Percentiles rank a stretch among this genome's conserved stretches.
phyloP scores from a whole-genome alignment of 2,888 invertebrate genomes.

The Amiota communis region DNA sequence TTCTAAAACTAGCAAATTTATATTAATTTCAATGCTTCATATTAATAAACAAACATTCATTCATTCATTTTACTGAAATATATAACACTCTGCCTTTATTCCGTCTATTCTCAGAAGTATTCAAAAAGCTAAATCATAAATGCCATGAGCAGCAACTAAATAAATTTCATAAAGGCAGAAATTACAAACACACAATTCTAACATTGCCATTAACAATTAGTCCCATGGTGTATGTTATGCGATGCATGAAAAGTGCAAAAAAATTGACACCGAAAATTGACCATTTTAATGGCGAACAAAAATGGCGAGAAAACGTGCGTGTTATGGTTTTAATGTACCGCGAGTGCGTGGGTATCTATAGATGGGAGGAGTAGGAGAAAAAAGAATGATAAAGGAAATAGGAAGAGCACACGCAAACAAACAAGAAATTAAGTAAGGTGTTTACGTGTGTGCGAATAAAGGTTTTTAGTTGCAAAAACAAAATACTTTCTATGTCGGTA shows the following conservation, averaged over 20 bases:
- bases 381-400: not conserved
- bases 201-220: conserved; percentile 56
- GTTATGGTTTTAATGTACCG: conserved; percentile 30
- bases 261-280: conserved; percentile 44
- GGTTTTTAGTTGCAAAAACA: conserved; percentile 40
- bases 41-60: too few relatives aligned
- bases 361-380: not conserved
- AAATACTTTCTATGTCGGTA: conserved; percentile 38
- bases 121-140: conserved; percentile 16
- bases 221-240: conserved; percentile 52
- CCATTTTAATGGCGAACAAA: conserved; percentile 44
- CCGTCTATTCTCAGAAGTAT: too few relatives aligned
- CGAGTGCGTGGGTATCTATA: conserved; percentile 43
- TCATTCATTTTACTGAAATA: too few relatives aligned
- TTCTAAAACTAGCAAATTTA: too few relatives aligned
- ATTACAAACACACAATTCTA: not conserved
- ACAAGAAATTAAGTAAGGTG: conserved; percentile 56
- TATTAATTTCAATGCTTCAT: too few relatives aligned
- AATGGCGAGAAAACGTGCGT: conserved; percentile 56
- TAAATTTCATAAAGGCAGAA: conserved; percentile 35
- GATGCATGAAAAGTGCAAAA: conserved; percentile 39
- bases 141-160: not conserved
- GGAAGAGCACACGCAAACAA: conserved; percentile 34
- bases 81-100: too few relatives aligned
- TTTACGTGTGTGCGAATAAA: too few relatives aligned